phyloP scores from a whole-genome alignment of 2,113 vertebrate species.

The Alectura lathami region DNA sequence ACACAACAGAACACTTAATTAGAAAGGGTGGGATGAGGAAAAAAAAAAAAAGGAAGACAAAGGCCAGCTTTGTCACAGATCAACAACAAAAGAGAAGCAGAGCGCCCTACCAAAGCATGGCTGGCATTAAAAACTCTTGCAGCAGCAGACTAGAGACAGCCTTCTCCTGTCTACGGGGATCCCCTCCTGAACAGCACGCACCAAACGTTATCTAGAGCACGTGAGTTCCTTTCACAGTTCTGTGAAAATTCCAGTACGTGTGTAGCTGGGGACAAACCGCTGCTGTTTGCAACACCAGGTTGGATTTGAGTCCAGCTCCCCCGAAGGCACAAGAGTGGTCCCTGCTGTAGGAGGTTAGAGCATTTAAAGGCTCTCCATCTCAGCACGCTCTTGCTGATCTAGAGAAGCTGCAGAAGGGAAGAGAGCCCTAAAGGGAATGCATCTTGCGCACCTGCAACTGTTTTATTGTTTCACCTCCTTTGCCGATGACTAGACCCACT shows the following conservation, averaged over 20 bases:
- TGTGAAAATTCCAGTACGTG: not conserved
- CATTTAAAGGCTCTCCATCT: conserved; percentile 42
- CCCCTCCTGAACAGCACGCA: conserved; percentile 9
- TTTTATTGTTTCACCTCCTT: conserved; percentile 98
- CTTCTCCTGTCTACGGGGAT: not conserved
- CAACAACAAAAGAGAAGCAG: conserved; percentile 27
- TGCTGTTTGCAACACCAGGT: not conserved
- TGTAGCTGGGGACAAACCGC: not conserved
- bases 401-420: conserved; percentile 48
- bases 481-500: conserved; percentile 98
- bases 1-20: not conserved
- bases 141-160: conserved; percentile 11
- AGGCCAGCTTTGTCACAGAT: conserved; percentile 5
- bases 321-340: conserved; percentile 45
- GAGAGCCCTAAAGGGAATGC: conserved; percentile 45
- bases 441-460: conserved; percentile 88
- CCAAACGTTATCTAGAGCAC: conserved; percentile 22
- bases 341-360: conserved; percentile 58
- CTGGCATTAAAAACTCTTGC: conserved; percentile 18
- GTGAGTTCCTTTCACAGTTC: not conserved
- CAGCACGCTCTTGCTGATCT: conserved; percentile 19
- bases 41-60: not conserved
- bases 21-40: conserved; percentile 21
- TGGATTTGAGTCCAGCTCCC: conserved; percentile 34
- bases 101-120: conserved; percentile 4